Evolutionary conservation across 30 jellyfish, hydroid and myxozoan species (phyloP), one percentile per base, ranked within the genome.

Genomic region (Pelagia noctiluca): DNA sequence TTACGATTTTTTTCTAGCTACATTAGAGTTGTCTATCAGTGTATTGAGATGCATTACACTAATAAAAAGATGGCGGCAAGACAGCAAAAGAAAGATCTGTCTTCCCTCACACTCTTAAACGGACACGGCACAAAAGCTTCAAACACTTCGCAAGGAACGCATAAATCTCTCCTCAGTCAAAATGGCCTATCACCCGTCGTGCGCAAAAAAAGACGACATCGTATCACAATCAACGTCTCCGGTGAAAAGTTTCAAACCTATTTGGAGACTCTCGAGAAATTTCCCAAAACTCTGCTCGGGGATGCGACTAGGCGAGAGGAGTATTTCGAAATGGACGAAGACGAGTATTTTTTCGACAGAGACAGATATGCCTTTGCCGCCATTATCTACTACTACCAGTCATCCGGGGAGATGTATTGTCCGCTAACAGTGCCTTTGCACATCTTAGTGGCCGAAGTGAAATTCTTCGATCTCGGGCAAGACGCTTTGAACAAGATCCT

Each of bases 171-270:
- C 23, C 2, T 69, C 82, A 42, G 21, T 69, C 3, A 18, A 12
- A 0, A 24, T 0, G 46, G 1, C 63, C 21, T 64, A 69, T 34
- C 66, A 29, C 21, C 35, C 82, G 65, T 0, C 13, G 0, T 24
- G 38, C 35, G 75, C 16, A n/a, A 22, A 21, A 34, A 32, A 2
- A 31, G 49, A 21, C 84, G 77, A 21, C 83, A 52, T 31, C 52
- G 73, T 71, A 64, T 93, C 28, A 93, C 98, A 5, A 80, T 93
- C 66, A 93, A 93, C 73, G 98, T 93, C 1, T 93, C 98, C 23
- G 98, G 98, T 12, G 98, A 93, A 60, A 83, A 87, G n/a, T 93
- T 78, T 54, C 98, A 93, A 54, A 93, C 98, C 0, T 93, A 80
- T 57, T 81, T 54, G 13, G 96, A 87, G 16, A 93, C 98, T 1